Evolutionary conservation across 1,140 invertebrate genomes (phyloP).

Genomic region (Mercenaria mercenaria): DNA sequence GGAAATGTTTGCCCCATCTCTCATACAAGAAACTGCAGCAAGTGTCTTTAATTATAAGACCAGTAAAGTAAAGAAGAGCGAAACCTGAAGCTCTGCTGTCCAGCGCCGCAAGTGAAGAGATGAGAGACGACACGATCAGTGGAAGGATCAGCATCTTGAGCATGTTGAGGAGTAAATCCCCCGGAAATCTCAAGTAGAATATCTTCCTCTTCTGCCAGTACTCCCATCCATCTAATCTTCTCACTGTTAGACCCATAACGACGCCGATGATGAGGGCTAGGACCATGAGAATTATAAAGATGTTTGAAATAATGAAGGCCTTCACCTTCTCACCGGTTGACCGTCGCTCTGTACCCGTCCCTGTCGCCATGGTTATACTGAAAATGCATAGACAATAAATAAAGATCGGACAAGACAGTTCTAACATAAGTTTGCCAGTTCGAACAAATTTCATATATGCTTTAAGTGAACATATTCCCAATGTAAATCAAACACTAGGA

Average conservation of each 20-base stretch:
- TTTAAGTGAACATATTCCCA: too few species aligned
- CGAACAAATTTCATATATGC: too few species aligned
- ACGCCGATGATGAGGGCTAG: not conserved
- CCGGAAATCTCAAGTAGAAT: conserved; percentile 85
- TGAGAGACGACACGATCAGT: conserved; percentile 86
- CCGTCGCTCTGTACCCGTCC: not conserved
- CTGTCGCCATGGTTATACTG: conserved; percentile 2
- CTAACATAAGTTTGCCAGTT: too few species aligned
- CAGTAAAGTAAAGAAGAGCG: too few species aligned
- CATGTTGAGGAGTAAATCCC: conserved; percentile 87
- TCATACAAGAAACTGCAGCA: too few species aligned
- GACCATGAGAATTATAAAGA: conserved; percentile 28
- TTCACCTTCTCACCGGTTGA: not conserved
- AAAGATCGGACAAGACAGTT: too few species aligned
- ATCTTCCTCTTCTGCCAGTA: conserved; percentile 68
- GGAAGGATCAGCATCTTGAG: conserved; percentile 87
- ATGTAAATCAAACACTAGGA: too few species aligned
- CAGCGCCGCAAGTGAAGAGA: conserved; percentile 82
- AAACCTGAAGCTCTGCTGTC: conserved; percentile 77
- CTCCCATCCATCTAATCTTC: conserved; percentile 39
- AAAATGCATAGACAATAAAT: not conserved
- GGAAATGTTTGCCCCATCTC: too few species aligned
- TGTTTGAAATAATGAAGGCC: not conserved
- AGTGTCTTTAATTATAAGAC: too few species aligned
- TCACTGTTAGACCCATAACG: not conserved